Base-by-base conservation (phyloP, 2,888 invertebrate genomes). In the Crocallis elinguaria region DNA sequence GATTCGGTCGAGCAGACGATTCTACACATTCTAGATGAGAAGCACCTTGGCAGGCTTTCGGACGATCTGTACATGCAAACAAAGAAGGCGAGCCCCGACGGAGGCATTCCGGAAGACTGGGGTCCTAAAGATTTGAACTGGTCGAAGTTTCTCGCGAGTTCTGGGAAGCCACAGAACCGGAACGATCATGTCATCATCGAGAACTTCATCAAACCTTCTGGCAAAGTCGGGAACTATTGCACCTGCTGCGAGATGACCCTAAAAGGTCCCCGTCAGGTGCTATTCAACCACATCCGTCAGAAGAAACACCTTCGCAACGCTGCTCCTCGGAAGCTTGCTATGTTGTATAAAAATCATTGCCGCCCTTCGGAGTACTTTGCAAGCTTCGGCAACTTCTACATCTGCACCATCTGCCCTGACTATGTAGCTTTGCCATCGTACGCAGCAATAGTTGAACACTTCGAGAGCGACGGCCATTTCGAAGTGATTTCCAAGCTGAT, bases 211-310 rank as follows among this genome's bases (percentile, higher is more conserved):
- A 88, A 82, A 39, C 86, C 91, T 0, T 84, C 88, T 0, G 88
- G 88, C 0, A 91, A 91, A 69, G 78, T 88, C 3, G 84, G 86
- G 0, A 90, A 90, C 58, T 86, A 79, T 49, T 91, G 91, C 55
- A 77, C 82, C 0, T 90, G 90, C 51, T 91, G 91, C 42, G 91
- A 89, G 12, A 86, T 90, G 86, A 88, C 84, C 0, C 43, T 91
- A 35, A 91, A 91, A 43, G 91, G 91, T 1, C 90, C 90, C 0
- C 67, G 91, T 3, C 91, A 91, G 63, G 88, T 91, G 14, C 64
- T 91, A 0, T 91, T 91, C 70, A 91, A 90, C 39, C 91, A 91
- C 38, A 88, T 90, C 3, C 85, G 91, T 0, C 91, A 91, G 67
- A 91, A 91, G 67, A 91, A 91, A 62, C 91, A 91, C 68, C 60